Conservation (phyloP, 2,888 invertebrate species). For the Blastobasis lacticolella region DNA sequence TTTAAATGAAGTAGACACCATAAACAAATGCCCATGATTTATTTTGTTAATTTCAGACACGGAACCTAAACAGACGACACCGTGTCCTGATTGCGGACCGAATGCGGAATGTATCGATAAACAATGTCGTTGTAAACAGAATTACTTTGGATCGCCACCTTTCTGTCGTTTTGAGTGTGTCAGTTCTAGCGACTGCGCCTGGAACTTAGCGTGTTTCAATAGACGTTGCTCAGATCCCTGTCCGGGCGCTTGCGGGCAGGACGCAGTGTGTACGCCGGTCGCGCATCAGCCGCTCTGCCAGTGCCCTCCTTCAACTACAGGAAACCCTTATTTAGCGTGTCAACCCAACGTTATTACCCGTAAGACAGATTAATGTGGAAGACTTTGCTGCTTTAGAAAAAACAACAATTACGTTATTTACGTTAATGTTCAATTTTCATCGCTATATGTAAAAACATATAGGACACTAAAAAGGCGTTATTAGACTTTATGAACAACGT, state of each 20-base stretch:
- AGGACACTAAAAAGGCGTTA: neutral
- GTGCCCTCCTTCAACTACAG: constrained; percentile 79
- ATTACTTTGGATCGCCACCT: constrained; percentile 82
- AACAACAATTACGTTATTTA: neutral
- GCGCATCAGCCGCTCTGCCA: constrained; percentile 82
- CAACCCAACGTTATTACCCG: constrained; percentile 68
- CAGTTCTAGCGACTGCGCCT: constrained; percentile 80
- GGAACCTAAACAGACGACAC: constrained; percentile 62
- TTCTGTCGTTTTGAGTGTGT: constrained; percentile 83
- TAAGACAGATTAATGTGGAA: constrained; percentile 60
- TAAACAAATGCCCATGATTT: too few species aligned
- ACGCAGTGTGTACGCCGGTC: constrained; percentile 80
- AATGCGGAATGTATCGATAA: constrained; percentile 82
- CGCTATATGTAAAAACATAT: constrained; percentile 8
- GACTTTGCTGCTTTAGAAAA: constrained; percentile 30
- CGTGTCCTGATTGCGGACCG: constrained; percentile 82
- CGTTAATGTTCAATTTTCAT: constrained; percentile 15
- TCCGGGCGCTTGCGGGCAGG: constrained; percentile 82
- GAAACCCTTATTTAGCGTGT: constrained; percentile 83
- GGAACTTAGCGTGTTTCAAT: constrained; percentile 79
- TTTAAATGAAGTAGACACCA: too few species aligned
- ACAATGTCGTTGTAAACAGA: constrained; percentile 78
- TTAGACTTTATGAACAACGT: constrained; percentile 20
- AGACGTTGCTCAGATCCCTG: constrained; percentile 84
- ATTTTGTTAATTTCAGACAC: constrained; percentile 27